Base-by-base conservation (phyloP, 2,113 vertebrate species). In the Amphilophus citrinellus region DNA sequence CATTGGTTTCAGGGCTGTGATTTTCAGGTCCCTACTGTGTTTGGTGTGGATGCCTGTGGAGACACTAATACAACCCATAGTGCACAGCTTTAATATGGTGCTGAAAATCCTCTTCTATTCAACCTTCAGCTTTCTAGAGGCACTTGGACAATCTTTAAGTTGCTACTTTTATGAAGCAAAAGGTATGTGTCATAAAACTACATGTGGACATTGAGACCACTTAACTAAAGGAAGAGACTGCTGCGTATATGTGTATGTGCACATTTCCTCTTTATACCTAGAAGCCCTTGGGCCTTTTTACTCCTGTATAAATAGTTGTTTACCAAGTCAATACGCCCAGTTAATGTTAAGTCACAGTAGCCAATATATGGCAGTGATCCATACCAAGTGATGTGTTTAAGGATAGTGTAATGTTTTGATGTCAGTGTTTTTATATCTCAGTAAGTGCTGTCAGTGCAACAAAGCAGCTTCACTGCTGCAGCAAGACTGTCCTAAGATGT, bases 11-110 rank as follows among this genome's bases (percentile, higher is more conserved):
- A 84, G 89, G 84, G 76, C 87, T 91, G 91, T 91, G 87, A 90
- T 94, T 91, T 89, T 79, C 47, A 80, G 84, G 85, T 87, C 83
- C 89, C 91, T 71, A 80, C 93, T 87, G 91, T 81, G 87, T 68
- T 90, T 20, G 59, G 20, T 85, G 82, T 75, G 76, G 87, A 84
- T 60, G 76, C 92, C 93, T 83, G 91, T 89, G 82, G 93, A 94
- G 93, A 88, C 84, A 76, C 87, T 85, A 91, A 90, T 90, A 57
- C 92, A 80, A 81, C 60, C 84, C 79, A n/a, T 73, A 65, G 89
- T 57, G 80, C 61, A 10, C 47, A 10, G 79, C 82, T 87, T 82
- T 92, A 88, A 92, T 89, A 78, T 35, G 77, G 83, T 75, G 83
- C 78, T 76, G 11, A 47, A 62, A 84, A 71, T 84, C 79, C 79